A percentile compares a stretch with the other conserved stretches of the same genome.
Evolutionary conservation across 2,113 vertebrate species (phyloP).

Genomic region (chimpanzee (Pan troglodytes)): NHGRI_mPanTro3-v2.1_pri NC_072401.2:71934001-71934500

Average conservation of each 20-base stretch:
- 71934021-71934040: not conserved
- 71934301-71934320: not conserved
- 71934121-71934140: not conserved
- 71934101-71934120: constrained; percentile 26
- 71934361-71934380: too few relatives aligned
- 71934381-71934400: too few relatives aligned
- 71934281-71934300: not conserved
- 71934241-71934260: not conserved
- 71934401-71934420: too few relatives aligned
- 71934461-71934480: accelerated
- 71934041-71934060: not conserved
- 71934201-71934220: not conserved
- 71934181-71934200: not conserved
- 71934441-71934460: too few relatives aligned
- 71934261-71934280: not conserved
- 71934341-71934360: too few relatives aligned
- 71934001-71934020: too few relatives aligned
- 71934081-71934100: not conserved
- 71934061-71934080: not conserved
- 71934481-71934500: too few relatives aligned
- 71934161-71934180: not conserved
- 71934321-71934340: too few relatives aligned
- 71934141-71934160: not conserved
- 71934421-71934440: too few relatives aligned
- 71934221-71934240: not conserved